These are phyloP conservation scores for Macrophya annulata DNA, from an alignment of 2,888 invertebrate species.

Conservation along the genomic window DNA sequence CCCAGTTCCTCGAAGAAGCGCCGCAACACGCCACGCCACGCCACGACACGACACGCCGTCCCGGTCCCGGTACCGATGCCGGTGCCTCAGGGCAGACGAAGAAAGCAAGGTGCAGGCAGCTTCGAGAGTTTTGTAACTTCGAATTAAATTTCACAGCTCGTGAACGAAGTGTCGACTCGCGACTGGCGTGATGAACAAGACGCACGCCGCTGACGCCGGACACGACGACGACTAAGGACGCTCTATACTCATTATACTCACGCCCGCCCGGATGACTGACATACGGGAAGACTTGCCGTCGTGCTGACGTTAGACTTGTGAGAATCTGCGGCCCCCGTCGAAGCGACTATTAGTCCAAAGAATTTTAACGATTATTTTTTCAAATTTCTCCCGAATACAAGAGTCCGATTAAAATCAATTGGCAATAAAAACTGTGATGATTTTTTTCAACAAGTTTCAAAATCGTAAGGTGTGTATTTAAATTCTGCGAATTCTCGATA, in stretches of 20 bases:
- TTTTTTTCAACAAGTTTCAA: neutral
- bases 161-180: constrained; percentile 61
- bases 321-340: constrained; percentile 14
- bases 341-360: neutral
- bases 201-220: constrained; percentile 49
- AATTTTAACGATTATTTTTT: neutral
- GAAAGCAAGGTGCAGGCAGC: constrained; percentile 51
- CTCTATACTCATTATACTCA: constrained; percentile 38
- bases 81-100: constrained; percentile 24
- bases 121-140: constrained; percentile 56
- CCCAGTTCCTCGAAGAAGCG: constrained; percentile 3
- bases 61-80: neutral
- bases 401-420: neutral
- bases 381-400: neutral
- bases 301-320: neutral
- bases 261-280: constrained; percentile 46
- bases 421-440: neutral
- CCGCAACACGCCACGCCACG: neutral
- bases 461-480: no score
- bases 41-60: neutral
- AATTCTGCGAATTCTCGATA: neutral
- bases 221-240: constrained; percentile 24
- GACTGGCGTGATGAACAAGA: constrained; percentile 55
- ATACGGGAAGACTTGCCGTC: neutral
- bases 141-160: constrained; percentile 76